Percentiles rank a stretch among this genome's conserved stretches.
These are phyloP conservation scores for Ctenopoma kingsleyae DNA, from an alignment of 2,797 vertebrate genomes.

Conservation along the genomic window DNA sequence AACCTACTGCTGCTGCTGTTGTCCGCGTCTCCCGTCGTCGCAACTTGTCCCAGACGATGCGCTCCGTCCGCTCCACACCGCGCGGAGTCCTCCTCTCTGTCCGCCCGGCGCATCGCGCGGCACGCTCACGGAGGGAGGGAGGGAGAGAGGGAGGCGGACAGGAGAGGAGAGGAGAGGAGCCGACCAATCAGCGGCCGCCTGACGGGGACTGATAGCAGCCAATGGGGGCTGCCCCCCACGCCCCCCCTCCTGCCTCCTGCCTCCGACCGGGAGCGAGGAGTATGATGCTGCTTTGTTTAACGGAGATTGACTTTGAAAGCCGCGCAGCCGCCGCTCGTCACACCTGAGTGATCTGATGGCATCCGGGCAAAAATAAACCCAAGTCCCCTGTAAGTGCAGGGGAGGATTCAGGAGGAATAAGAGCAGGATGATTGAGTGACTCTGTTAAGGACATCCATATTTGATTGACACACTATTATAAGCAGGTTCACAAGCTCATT, in stretches of 20 bases:
- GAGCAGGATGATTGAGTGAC: not conserved
- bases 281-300: slow-evolving; percentile 44
- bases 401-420: not conserved
- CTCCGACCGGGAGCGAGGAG: not conserved
- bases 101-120: slow-evolving; percentile 34
- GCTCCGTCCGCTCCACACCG: slow-evolving; percentile 15
- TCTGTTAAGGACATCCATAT: not conserved
- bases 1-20: slow-evolving; percentile 38
- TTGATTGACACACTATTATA: too few species aligned
- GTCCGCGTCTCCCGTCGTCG: not conserved
- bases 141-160: slow-evolving; percentile 11
- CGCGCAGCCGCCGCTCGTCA: slow-evolving; percentile 2
- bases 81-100: slow-evolving; percentile 30
- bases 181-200: slow-evolving; percentile 75
- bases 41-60: slow-evolving; percentile 17
- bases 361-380: slow-evolving; percentile 16
- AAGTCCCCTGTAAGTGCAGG: not conserved
- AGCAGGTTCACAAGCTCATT: too few species aligned
- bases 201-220: slow-evolving; percentile 38
- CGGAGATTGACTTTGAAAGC: slow-evolving; percentile 7
- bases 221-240: slow-evolving; percentile 25
- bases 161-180: slow-evolving; percentile 31
- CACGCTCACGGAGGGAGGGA: slow-evolving; percentile 29
- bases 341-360: slow-evolving; percentile 24
- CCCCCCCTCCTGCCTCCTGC: too few species aligned